These are phyloP conservation scores for Masticophis lateralis DNA, from an alignment of 2,797 vertebrate genomes.

Conservation along the genomic window DNA sequence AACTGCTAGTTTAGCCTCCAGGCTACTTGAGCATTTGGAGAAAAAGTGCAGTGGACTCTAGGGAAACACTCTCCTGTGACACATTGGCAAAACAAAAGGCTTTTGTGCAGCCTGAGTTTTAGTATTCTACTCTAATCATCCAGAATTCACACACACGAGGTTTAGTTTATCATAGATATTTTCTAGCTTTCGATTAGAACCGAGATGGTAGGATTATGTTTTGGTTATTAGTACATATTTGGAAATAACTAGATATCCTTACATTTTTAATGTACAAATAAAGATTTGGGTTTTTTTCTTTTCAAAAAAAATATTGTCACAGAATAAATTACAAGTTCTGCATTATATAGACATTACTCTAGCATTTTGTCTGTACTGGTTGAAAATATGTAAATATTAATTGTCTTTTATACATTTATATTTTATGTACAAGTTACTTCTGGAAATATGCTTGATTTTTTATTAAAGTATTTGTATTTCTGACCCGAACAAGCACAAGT, in stretches of 20 bases:
- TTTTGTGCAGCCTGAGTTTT: neutral
- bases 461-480: conserved; percentile 49
- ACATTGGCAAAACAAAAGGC: neutral
- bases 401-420: conserved; percentile 58
- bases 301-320: neutral
- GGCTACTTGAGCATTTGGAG: neutral
- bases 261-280: neutral
- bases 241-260: neutral
- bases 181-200: neutral
- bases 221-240: neutral
- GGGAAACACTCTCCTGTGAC: neutral
- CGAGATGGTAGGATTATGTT: neutral
- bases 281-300: neutral
- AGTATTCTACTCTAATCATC: neutral
- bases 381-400: conserved; percentile 51
- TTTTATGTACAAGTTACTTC: conserved; percentile 60
- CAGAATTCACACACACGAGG: neutral
- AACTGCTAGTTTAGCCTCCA: neutral
- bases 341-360: neutral
- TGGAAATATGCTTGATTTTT: conserved; percentile 51
- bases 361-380: conserved; percentile 40
- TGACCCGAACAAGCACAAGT: neutral
- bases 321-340: conserved; percentile 1
- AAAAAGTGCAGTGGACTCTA: neutral
- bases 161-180: neutral